Conservation (phyloP, 2,888 invertebrate genomes). For the Pedicia rivosa region DNA sequence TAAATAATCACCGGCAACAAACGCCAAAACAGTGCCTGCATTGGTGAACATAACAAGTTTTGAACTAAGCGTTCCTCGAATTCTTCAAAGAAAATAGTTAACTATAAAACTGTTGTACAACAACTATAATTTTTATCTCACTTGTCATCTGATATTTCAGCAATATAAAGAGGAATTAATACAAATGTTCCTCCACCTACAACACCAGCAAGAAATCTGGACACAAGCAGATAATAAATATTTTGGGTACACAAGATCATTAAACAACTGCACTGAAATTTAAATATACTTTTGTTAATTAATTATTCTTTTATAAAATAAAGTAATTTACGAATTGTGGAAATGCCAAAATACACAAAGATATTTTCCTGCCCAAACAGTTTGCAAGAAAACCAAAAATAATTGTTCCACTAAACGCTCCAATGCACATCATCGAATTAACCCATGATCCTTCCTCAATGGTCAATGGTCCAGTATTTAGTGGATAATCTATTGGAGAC, state of each 20-base stretch:
- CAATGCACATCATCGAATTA: slow-evolving; percentile 22
- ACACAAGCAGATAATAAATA: slow-evolving; percentile 17
- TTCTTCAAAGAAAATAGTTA: too few species aligned
- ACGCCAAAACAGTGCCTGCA: slow-evolving; percentile 21
- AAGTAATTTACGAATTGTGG: slow-evolving; percentile 18
- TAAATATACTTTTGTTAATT: background rate
- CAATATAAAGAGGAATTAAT: slow-evolving; percentile 22
- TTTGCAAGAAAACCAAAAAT: slow-evolving; percentile 19
- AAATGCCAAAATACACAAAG: slow-evolving; percentile 20
- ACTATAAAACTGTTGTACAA: too few species aligned
- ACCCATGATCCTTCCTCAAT: slow-evolving; percentile 26
- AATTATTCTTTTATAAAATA: background rate
- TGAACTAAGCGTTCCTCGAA: slow-evolving; percentile 26
- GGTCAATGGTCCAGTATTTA: too few species aligned
- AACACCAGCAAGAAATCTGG: slow-evolving; percentile 22
- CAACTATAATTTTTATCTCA: too few species aligned
- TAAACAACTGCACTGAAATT: slow-evolving; percentile 21
- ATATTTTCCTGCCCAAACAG: slow-evolving; percentile 21
- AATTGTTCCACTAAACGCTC: too few species aligned
- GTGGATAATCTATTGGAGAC: too few species aligned
- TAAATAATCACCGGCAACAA: slow-evolving; percentile 21
- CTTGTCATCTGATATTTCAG: slow-evolving; percentile 24
- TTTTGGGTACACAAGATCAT: slow-evolving; percentile 20
- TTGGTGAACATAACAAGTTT: slow-evolving; percentile 23
- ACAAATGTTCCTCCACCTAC: slow-evolving; percentile 22